Percentiles rank a stretch among this genome's conserved stretches.
Evolutionary conservation across 1,140 invertebrate species (phyloP).

Genomic region (Chironomus striatipennis): DNA sequence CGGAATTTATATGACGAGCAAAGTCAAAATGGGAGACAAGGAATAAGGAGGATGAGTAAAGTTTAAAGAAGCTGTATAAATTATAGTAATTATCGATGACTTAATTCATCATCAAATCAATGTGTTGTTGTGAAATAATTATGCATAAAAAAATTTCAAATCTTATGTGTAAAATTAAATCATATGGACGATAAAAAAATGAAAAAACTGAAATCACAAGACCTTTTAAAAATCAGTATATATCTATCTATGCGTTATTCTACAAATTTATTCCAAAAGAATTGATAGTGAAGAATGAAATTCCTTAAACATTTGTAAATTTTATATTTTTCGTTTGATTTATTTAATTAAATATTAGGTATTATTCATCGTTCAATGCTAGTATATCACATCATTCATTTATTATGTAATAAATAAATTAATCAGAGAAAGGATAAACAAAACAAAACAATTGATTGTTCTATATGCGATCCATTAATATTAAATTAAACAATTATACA

Average conservation of each 20-base stretch:
- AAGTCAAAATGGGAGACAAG: constrained; percentile 51
- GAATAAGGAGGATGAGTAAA: constrained; percentile 5
- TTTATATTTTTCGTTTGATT: neutral
- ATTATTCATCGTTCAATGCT: neutral
- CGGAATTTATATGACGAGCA: constrained; percentile 82
- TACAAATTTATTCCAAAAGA: neutral
- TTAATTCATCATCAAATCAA: neutral
- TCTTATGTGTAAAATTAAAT: neutral
- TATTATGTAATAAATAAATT: neutral
- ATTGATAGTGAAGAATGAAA: neutral
- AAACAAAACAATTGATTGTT: neutral
- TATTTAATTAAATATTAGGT: neutral
- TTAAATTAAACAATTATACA: neutral
- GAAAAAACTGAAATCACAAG: no score
- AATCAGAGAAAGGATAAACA: neutral
- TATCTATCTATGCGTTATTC: no score
- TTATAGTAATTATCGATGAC: no score
- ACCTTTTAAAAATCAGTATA: no score
- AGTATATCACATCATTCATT: neutral
- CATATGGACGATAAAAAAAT: no score
- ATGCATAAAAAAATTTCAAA: neutral
- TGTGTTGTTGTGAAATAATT: neutral
- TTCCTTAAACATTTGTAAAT: constrained; percentile 1
- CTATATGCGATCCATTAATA: constrained; percentile 1
- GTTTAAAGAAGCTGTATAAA: no score